A percentile compares a stretch with the other conserved stretches of the same genome.
These are phyloP conservation scores for Dicentrarchus labrax DNA, from an alignment of 2,113 vertebrate genomes.

Conservation along the genomic window DNA sequence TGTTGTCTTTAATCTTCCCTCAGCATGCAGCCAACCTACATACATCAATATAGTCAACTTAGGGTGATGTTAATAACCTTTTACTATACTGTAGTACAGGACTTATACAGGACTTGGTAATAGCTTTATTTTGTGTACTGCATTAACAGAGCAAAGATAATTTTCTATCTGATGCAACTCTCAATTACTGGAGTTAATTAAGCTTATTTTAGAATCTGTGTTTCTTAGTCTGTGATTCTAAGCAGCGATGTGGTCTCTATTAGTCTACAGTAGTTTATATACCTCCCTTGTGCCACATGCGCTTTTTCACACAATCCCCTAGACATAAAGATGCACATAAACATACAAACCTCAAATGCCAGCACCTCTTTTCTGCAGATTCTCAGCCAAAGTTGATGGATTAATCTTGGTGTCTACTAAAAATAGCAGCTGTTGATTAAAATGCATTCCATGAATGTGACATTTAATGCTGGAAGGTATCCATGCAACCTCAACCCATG, in stretches of 20 bases:
- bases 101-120: neutral
- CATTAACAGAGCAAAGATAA: slow-evolving; percentile 2
- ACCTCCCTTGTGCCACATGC: too few species aligned
- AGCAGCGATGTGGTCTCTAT: neutral
- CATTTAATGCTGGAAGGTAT: slow-evolving; percentile 50
- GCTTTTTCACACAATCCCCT: neutral
- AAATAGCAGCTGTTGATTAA: slow-evolving; percentile 64
- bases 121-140: neutral
- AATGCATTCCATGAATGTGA: slow-evolving; percentile 46
- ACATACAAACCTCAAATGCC: slow-evolving; percentile 27
- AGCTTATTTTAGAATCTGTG: slow-evolving; percentile 6
- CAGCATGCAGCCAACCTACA: neutral
- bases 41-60: neutral
- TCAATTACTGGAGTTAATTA: slow-evolving; percentile 14
- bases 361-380: slow-evolving; percentile 23
- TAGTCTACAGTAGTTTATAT: neutral
- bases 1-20: neutral
- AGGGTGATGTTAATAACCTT: neutral
- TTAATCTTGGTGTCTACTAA: slow-evolving; percentile 44
- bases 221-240: neutral
- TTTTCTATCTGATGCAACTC: slow-evolving; percentile 10
- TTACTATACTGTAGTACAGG: neutral
- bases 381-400: slow-evolving; percentile 26
- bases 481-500: slow-evolving; percentile 37
- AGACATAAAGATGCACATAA: neutral